Evolutionary conservation across 2,888 invertebrate species (phyloP), one percentile per base, ranked within the genome.

Genomic region (Apamea sordens): DNA sequence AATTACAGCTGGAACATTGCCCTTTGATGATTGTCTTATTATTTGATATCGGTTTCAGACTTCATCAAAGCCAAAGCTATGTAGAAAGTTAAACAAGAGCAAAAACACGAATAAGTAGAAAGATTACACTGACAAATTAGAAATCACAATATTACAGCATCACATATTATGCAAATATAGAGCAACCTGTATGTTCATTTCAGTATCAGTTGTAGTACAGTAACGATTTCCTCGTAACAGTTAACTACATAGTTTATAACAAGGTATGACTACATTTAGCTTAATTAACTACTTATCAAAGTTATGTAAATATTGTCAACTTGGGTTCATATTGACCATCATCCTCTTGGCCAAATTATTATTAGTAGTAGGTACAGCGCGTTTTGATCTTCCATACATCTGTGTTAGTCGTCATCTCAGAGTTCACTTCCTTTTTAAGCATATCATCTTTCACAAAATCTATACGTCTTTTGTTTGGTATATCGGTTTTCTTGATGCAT

Each of bases 181-280:
- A 76, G 44, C 84, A 84, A 21, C 84, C 84, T 84, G 77, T 84
- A 77, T 61, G 0, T 4, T 13, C 28, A 50, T 65, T 73, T 65
- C 74, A 74, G 44, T 80, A 84, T 80, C 84, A 81, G 53, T 76
- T 44, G 59, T 64, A 67, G 53, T 74, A 67, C 63, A 68, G 53
- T 67, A 84, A 77, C 67, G 50, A 74, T 61, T 84, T 80, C 84
- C 84, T 84, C 72, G 64, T 84, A 80, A 69, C 32, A 61, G 64
- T 63, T 84, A 84, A 74, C 80, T 71, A 79, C 44, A 77, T 77
- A 75, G 73, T 72, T 21, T 56, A 82, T 72, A 79, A 74, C 64
- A 74, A 74, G 61, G 50, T 74, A 78, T 78, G 56, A 73, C 63
- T 83, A 53, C 13, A 53, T 83, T 65, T n/a, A 36, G 36, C 47